These are phyloP conservation scores for Protonibea diacanthus DNA, from an alignment of 2,797 vertebrate species.

Conservation along the genomic window DNA sequence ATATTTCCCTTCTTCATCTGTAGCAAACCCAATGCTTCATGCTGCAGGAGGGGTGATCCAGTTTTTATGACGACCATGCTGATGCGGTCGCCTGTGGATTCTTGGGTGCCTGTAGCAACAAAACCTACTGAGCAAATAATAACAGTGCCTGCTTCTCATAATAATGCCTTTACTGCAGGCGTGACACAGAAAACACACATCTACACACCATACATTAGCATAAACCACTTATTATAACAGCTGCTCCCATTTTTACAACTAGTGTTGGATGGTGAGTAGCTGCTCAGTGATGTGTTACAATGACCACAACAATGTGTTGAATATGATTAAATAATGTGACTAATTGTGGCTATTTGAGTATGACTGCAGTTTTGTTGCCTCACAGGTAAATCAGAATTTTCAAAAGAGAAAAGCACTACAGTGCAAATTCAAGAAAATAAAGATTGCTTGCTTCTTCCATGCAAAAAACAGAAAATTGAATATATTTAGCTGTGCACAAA, in stretches of 20 bases:
- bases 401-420: not conserved
- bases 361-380: not conserved
- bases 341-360: not conserved
- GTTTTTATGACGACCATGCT: not conserved
- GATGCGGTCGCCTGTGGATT: slow-evolving; percentile 2
- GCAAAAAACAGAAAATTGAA: not conserved
- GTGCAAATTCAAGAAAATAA: not conserved
- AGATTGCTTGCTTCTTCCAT: not conserved
- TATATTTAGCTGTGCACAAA: not conserved
- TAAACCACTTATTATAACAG: not conserved
- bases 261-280: not conserved
- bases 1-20: not conserved
- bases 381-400: not conserved
- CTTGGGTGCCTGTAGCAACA: not conserved
- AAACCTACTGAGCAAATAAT: slow-evolving; percentile 30
- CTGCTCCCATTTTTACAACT: not conserved
- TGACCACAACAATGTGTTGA: not conserved
- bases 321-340: not conserved
- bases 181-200: slow-evolving; percentile 6
- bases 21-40: not conserved
- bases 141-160: not conserved
- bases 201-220: not conserved
- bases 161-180: slow-evolving; percentile 19
- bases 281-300: not conserved
- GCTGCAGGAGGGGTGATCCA: not conserved